Evolutionary conservation across 2,888 invertebrate genomes (phyloP).

Genomic region (Coecobrya sp.): DNA sequence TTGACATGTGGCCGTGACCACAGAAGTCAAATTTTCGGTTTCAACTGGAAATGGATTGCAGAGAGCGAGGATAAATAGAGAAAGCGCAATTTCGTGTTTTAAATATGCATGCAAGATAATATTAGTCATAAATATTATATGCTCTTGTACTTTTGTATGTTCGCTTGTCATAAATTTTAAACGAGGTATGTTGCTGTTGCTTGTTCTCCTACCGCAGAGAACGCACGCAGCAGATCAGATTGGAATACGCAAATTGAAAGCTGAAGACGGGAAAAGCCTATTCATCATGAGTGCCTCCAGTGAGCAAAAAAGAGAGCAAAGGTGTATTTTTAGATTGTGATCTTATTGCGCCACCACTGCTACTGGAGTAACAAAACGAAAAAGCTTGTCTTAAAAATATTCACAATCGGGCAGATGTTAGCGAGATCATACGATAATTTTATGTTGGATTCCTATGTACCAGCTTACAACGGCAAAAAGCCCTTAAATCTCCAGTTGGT

Average conservation of each 20-base stretch:
- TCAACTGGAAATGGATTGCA: no score
- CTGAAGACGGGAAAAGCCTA: background rate
- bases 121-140: no score
- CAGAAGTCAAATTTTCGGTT: no score
- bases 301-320: background rate
- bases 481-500: slow-evolving; percentile 46
- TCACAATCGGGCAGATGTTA: slow-evolving; percentile 16
- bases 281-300: background rate
- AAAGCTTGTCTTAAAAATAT: background rate
- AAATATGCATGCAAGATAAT: no score
- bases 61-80: no score
- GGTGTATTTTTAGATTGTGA: slow-evolving; percentile 2
- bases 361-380: background rate
- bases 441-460: background rate
- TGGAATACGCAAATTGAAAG: background rate
- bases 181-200: no score
- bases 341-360: background rate
- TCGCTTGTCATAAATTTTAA: no score
- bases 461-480: background rate
- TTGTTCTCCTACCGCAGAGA: no score
- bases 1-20: no score
- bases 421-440: background rate
- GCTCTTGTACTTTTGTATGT: no score
- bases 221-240: no score
- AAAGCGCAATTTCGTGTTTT: no score